Evolutionary conservation across 2,888 invertebrate genomes (phyloP).

Genomic region (Drosophila dives): DNA sequence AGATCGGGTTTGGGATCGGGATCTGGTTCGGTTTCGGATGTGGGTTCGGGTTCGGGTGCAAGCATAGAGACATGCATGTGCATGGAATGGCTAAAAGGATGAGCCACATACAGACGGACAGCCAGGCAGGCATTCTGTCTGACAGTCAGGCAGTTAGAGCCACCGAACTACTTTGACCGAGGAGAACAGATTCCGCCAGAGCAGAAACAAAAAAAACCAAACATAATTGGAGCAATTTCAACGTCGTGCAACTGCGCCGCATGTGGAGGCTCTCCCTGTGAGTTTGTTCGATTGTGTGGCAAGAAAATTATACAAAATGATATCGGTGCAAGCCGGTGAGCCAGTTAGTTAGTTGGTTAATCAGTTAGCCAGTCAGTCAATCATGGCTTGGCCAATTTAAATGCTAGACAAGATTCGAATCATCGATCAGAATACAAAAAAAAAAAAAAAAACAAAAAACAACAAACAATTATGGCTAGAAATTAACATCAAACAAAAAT

Average conservation of each 20-base stretch:
- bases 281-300: conserved; percentile 52
- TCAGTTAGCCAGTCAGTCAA: conserved; percentile 60
- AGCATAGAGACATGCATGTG: not conserved
- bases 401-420: conserved; percentile 71
- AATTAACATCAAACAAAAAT: not conserved
- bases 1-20: not conserved
- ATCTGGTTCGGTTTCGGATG: not conserved
- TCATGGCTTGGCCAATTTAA: conserved; percentile 57
- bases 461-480: not conserved
- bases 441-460: conserved; percentile 1
- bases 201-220: conserved; percentile 11
- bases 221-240: conserved; percentile 83
- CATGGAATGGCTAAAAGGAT: conserved; percentile 35
- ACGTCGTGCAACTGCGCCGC: conserved; percentile 78
- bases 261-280: conserved; percentile 46
- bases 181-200: conserved; percentile 21
- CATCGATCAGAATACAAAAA: conserved; percentile 60
- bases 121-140: not conserved
- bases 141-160: conserved; percentile 21
- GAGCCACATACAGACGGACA: not conserved
- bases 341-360: conserved; percentile 57
- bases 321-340: conserved; percentile 64
- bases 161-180: conserved; percentile 68
- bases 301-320: conserved; percentile 76
- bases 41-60: conserved; percentile 14